Conservation (phyloP, 2,888 invertebrate species). For the Callimorpha dominula region DNA sequence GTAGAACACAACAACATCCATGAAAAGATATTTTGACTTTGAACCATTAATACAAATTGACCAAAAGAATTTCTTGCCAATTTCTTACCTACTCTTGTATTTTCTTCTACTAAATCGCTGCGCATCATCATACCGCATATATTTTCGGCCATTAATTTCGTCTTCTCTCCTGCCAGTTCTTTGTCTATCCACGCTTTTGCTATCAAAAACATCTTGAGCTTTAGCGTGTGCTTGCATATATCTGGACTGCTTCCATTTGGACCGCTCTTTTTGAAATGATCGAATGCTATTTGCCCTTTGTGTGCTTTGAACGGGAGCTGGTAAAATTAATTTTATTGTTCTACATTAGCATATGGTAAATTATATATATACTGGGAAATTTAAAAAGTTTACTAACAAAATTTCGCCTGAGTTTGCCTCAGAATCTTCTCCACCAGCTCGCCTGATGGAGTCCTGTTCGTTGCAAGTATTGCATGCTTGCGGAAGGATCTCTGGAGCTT, state of each 20-base stretch:
- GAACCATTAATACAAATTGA: no score
- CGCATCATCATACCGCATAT: neutral
- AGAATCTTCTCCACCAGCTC: constrained; percentile 56
- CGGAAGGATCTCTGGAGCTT: constrained; percentile 5
- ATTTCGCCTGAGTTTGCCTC: constrained; percentile 55
- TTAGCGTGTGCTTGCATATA: constrained; percentile 46
- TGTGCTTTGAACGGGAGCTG: constrained; percentile 42
- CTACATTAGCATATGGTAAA: no score
- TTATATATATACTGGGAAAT: neutral
- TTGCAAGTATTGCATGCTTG: constrained; percentile 1
- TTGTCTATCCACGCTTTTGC: neutral
- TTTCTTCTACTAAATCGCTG: neutral
- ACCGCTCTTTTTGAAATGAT: constrained; percentile 21
- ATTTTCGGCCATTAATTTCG: neutral
- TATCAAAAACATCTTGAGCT: neutral
- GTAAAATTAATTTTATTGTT: neutral
- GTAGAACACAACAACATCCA: no score
- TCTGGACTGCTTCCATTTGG: constrained; percentile 24
- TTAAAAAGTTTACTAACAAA: constrained; percentile 49
- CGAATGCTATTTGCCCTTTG: constrained; percentile 38
- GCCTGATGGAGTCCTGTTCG: neutral
- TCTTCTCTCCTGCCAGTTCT: constrained; percentile 9
- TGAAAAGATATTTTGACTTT: no score
- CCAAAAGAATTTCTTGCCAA: neutral
- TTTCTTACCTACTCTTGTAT: neutral